A percentile compares a stretch with the other conserved stretches of the same genome.
Evolutionary conservation across 1,140 invertebrate species (phyloP).

Genomic region (Drosophila suzukii): DNA sequence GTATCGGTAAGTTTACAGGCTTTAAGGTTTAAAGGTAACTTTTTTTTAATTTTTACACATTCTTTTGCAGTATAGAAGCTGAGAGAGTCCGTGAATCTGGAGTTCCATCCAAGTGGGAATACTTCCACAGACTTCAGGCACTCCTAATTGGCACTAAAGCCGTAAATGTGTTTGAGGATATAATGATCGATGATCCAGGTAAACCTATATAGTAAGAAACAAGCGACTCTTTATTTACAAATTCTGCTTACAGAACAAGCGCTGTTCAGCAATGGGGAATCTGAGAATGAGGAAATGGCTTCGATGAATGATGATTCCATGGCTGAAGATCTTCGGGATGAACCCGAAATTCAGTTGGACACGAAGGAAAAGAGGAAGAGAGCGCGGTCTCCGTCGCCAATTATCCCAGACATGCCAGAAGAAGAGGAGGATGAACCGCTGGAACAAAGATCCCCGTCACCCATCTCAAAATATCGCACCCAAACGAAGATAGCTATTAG

Average conservation of each 20-base stretch:
- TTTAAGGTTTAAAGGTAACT: background rate
- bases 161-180: conserved; percentile 54
- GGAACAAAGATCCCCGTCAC: background rate
- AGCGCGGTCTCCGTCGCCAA: background rate
- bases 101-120: conserved; percentile 41
- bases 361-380: background rate
- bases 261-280: background rate
- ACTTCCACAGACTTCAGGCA: conserved; percentile 51
- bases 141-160: conserved; percentile 32
- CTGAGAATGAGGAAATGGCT: conserved; percentile 5
- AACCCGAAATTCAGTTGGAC: background rate
- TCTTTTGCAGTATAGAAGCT: conserved; percentile 27
- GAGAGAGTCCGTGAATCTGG: conserved; percentile 32
- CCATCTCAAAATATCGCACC: background rate
- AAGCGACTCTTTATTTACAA: too few species aligned
- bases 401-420: background rate
- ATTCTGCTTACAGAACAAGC: background rate
- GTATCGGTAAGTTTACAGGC: conserved; percentile 34
- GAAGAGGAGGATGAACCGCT: background rate
- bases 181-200: conserved; percentile 42
- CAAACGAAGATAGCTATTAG: background rate
- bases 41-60: background rate
- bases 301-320: conserved; percentile 3
- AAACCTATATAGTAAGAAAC: background rate
- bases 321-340: background rate